These are phyloP conservation scores for Stigmatopora nigra DNA, from an alignment of 2,113 vertebrate genomes.

Conservation along the genomic window DNA sequence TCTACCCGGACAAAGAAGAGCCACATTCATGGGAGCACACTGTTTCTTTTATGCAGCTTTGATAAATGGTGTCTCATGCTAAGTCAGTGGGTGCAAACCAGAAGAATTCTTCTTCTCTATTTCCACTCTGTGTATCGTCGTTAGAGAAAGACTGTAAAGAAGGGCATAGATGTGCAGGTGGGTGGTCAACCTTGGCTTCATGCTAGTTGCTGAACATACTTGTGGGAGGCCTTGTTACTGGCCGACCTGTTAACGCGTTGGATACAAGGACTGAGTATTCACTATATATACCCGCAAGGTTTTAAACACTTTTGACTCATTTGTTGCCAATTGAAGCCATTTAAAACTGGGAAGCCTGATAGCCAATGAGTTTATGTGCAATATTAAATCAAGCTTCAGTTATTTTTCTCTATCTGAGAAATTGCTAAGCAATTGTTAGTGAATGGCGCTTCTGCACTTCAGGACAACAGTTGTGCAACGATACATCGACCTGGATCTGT, in stretches of 20 bases:
- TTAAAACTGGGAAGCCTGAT: too few species aligned
- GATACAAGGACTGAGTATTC: not conserved
- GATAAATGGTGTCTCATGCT: not conserved
- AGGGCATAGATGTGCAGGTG: conserved; percentile 37
- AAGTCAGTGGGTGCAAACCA: not conserved
- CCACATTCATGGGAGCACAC: not conserved
- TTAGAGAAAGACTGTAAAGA: conserved; percentile 3
- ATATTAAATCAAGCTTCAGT: conserved; percentile 49
- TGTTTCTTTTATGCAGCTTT: conserved; percentile 1
- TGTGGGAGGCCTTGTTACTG: conserved; percentile 34
- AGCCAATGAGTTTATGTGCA: conserved; percentile 34
- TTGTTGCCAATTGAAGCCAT: too few species aligned
- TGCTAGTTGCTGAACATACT: conserved; percentile 22
- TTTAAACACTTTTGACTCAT: too few species aligned
- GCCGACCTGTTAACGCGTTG: conserved; percentile 29
- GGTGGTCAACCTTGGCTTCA: conserved; percentile 49
- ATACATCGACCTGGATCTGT: conserved; percentile 36
- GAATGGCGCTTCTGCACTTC: conserved; percentile 46
- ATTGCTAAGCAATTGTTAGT: conserved; percentile 60
- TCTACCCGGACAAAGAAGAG: conserved; percentile 1
- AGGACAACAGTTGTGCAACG: conserved; percentile 28
- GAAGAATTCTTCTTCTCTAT: not conserved
- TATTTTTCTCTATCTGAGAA: conserved; percentile 54
- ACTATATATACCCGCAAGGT: too few species aligned
- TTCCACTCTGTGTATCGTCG: not conserved